Base-by-base conservation (phyloP, 1,140 invertebrate species). In the Anadara kagoshimensis region DNA sequence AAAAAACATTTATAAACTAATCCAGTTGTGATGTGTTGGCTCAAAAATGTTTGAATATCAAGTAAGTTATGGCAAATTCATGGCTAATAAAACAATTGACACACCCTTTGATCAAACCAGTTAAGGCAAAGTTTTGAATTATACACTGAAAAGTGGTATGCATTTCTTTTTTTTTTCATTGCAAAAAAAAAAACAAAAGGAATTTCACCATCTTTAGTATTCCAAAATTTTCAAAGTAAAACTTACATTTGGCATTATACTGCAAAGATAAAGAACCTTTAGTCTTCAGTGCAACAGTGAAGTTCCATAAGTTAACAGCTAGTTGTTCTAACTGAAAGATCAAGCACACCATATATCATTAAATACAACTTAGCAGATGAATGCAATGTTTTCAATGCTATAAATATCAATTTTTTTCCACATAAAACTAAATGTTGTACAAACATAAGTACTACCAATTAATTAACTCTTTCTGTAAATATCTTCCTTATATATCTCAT, bases 281-380 rank as follows among this genome's bases (percentile, higher is more conserved):
- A 45, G 73, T 79, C 72, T 82, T 84, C 49, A 80, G 51, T 56
- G 76, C 62, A 56, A 82, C 77, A 10, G 78, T 70, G 65, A 79
- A 75, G 64, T 84, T 84, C 82, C 82, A 84, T 12, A 84, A 64
- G 43, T 75, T 54, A 18, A 80, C 78, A 18, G 80, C 77, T 3
- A 53, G 12, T 53, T 73, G 73, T 61, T 82, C 82, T 36, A 84
- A 26, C 82, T 83, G 66, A 41, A 73, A 70, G 51, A n/a, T 51
- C 29, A 67, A 59, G 29, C 7, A 36, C 29, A 36, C 29, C 29
- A 36, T 36, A 36, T 36, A 36, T 36, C 2, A 36, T 3, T 3
- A 36, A 36, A 3, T 36, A 36, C 29, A 36, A 3, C 2, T 36
- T 36, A 36, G n/a, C n/a, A n/a, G n/a, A n/a, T n/a, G n/a, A n/a